Percentiles rank a stretch among this genome's conserved stretches.
phyloP scores from a whole-genome alignment of 2,888 invertebrate species.

The Archips crataeganus region DNA sequence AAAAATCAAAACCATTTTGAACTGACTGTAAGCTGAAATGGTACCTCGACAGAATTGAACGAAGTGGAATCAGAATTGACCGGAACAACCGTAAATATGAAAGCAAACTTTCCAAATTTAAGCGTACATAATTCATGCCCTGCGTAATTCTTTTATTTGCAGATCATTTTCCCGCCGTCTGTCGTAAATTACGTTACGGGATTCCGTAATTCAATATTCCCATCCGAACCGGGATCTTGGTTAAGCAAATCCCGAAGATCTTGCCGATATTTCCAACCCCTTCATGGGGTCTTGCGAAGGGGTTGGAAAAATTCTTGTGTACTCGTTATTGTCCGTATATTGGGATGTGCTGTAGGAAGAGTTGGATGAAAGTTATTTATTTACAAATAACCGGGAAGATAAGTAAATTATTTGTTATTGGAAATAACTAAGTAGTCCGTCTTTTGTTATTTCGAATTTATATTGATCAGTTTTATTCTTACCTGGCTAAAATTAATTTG shows the following conservation, averaged over 20 bases:
- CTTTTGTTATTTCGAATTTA: no score
- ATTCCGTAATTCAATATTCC: slow-evolving; percentile 34
- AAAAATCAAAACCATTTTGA: no score
- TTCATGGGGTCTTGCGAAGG: neutral
- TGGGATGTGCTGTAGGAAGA: slow-evolving; percentile 3
- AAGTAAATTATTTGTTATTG: no score
- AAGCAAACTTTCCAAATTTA: neutral
- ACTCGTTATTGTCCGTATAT: slow-evolving; percentile 26
- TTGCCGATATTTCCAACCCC: slow-evolving; percentile 14
- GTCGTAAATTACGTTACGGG: slow-evolving; percentile 22
- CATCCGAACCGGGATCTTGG: slow-evolving; percentile 24
- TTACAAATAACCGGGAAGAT: no score
- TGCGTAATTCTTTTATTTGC: slow-evolving; percentile 7
- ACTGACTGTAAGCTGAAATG: no score
- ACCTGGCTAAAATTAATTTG: no score
- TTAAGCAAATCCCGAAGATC: slow-evolving; percentile 28
- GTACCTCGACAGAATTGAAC: no score
- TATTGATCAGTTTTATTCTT: no score
- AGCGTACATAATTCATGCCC: neutral
- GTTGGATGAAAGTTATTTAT: no score
- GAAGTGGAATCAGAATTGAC: neutral
- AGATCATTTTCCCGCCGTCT: slow-evolving; percentile 6
- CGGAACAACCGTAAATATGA: neutral
- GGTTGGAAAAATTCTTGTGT: neutral
- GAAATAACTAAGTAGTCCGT: no score